Conservation (phyloP, 2,113 vertebrate genomes). For the Malurus alboscapulatus region DNA sequence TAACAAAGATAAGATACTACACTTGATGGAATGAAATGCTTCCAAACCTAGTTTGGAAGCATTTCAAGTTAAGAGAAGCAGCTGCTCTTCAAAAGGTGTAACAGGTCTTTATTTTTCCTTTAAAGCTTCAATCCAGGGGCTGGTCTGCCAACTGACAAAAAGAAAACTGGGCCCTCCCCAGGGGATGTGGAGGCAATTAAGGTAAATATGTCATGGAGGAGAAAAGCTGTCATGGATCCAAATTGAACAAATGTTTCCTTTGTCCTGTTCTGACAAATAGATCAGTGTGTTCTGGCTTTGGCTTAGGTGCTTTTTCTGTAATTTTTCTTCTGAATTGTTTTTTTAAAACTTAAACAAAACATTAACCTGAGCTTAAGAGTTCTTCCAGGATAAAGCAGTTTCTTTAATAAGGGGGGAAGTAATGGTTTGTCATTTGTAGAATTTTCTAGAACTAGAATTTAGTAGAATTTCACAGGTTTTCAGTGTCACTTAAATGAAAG, state of each 20-base stretch:
- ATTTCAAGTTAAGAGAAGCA: constrained; percentile 74
- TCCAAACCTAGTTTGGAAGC: constrained; percentile 78
- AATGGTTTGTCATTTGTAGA: not conserved
- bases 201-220: constrained; percentile 67
- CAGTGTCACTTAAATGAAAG: not conserved
- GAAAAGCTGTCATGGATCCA: accelerated
- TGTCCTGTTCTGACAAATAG: not conserved
- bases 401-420: not conserved
- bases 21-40: constrained; percentile 79
- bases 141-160: constrained; percentile 87
- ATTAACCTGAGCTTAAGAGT: not conserved
- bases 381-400: not conserved
- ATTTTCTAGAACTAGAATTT: not conserved
- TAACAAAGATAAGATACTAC: constrained; percentile 95
- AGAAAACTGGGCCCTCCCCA: constrained; percentile 86
- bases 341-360: not conserved
- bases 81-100: not conserved
- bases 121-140: constrained; percentile 92
- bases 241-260: not conserved
- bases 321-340: not conserved
- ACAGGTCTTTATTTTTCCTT: not conserved
- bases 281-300: not conserved
- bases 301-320: not conserved
- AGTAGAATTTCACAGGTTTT: not conserved
- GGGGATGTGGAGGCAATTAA: constrained; percentile 97